These are phyloP conservation scores for Loriculus beryllinus DNA, from an alignment of 2,797 vertebrate genomes.

Conservation along the genomic window DNA sequence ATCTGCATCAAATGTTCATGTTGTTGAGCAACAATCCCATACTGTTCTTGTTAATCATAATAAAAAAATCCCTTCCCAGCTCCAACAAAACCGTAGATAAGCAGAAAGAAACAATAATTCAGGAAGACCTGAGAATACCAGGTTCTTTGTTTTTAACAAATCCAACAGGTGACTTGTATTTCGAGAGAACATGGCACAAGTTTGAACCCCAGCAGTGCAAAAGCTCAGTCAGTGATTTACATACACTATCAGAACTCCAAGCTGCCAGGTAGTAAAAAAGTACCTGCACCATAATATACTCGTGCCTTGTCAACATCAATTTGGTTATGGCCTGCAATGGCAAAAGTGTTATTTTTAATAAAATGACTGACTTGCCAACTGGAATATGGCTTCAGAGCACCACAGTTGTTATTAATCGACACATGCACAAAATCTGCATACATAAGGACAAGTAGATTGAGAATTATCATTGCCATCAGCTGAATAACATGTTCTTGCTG, in stretches of 20 bases:
- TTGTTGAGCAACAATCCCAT: not conserved
- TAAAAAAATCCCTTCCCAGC: not conserved
- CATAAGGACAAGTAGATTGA: not conserved
- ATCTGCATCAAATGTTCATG: not conserved
- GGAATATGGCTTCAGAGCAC: not conserved
- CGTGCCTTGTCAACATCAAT: not conserved
- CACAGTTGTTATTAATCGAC: not conserved
- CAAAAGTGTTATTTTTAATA: not conserved
- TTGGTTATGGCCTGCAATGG: not conserved
- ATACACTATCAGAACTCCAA: not conserved
- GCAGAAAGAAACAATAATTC: not conserved
- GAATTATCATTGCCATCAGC: not conserved
- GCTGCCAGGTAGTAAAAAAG: not conserved
- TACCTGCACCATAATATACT: not conserved
- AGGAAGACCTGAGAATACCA: not conserved
- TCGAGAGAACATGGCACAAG: not conserved
- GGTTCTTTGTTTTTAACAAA: not conserved
- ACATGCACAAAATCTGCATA: not conserved
- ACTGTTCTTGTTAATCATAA: not conserved
- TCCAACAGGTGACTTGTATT: not conserved
- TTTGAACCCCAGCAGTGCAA: not conserved
- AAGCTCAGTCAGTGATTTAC: not conserved
- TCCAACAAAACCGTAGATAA: not conserved
- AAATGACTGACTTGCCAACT: not conserved
- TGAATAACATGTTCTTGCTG: not conserved